Evolutionary conservation across 2,113 vertebrate genomes (phyloP).

Genomic region (Saiga tatarica): DNA sequence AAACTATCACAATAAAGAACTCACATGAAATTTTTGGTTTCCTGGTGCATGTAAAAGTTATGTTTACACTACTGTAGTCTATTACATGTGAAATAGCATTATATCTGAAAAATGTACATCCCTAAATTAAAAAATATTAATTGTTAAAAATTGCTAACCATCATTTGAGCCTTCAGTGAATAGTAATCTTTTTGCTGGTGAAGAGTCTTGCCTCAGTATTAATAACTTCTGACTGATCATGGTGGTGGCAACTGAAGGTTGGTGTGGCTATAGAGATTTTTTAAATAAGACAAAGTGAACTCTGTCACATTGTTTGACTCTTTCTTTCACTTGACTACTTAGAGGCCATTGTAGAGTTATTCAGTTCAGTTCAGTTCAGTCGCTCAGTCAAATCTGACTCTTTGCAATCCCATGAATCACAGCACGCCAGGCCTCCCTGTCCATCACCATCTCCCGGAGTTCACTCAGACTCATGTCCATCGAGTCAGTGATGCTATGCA

Average conservation of each 20-base stretch:
- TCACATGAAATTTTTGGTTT: not conserved
- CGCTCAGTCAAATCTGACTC: too few species aligned
- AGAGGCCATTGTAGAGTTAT: not conserved
- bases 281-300: not conserved
- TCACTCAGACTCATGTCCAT: too few species aligned
- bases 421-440: too few species aligned
- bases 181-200: not conserved
- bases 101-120: not conserved
- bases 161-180: not conserved
- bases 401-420: too few species aligned
- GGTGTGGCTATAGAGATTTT: not conserved
- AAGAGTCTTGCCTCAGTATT: not conserved
- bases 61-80: not conserved
- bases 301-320: not conserved
- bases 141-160: not conserved
- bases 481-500: too few species aligned
- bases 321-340: not conserved
- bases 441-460: too few species aligned
- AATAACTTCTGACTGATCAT: not conserved
- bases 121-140: not conserved
- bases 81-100: not conserved
- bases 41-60: not conserved
- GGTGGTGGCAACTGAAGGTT: not conserved
- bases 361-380: too few species aligned
- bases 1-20: not conserved